Evolutionary conservation across 2,797 vertebrate species (phyloP).

Genomic region (Morelia viridis): DNA sequence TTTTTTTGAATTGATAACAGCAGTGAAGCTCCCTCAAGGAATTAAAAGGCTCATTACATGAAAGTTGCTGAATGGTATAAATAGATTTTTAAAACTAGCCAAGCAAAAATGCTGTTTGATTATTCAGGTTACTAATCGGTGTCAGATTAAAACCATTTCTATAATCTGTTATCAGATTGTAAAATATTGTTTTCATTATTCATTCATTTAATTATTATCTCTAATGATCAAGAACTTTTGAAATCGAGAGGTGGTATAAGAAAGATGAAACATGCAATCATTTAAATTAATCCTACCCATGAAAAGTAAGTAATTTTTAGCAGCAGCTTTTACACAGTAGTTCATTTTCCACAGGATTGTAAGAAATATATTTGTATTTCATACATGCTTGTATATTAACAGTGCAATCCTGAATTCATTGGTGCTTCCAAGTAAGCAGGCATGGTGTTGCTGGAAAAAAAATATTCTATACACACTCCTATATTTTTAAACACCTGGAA

Average conservation of each 20-base stretch:
- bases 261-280: constrained; percentile 26
- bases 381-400: not conserved
- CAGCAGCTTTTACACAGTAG: not conserved
- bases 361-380: not conserved
- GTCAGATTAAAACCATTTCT: constrained; percentile 49
- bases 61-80: constrained; percentile 44
- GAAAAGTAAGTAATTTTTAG: not conserved
- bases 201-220: constrained; percentile 42
- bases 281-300: not conserved
- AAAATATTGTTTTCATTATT: constrained; percentile 51
- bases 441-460: not conserved
- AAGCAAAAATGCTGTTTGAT: constrained; percentile 47
- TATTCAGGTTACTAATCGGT: constrained; percentile 52
- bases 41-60: constrained; percentile 45
- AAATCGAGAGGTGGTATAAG: constrained; percentile 38
- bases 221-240: constrained; percentile 25
- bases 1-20: constrained; percentile 30
- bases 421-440: not conserved
- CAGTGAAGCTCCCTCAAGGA: constrained; percentile 33
- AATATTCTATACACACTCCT: not conserved
- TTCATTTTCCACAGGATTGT: not conserved
- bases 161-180: constrained; percentile 35
- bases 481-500: not conserved
- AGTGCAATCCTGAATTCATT: not conserved
- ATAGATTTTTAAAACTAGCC: constrained; percentile 45